phyloP scores from a whole-genome alignment of 1,140 invertebrate genomes.

The Copidosoma floridanum region DNA sequence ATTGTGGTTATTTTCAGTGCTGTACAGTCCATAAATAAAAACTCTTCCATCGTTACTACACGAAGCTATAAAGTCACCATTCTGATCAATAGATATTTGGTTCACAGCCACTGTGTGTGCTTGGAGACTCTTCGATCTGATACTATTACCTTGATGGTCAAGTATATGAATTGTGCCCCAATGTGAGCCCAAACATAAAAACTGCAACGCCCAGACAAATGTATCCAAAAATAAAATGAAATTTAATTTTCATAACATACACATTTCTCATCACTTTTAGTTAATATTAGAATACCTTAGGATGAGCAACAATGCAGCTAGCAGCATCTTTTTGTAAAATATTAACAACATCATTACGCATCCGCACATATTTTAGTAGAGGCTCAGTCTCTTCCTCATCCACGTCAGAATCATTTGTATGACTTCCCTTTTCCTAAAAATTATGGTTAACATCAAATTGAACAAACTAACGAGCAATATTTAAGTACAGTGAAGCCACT shows the following conservation, averaged over 20 bases:
- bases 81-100: conserved; percentile 89
- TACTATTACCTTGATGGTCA: conserved; percentile 87
- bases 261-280: background rate
- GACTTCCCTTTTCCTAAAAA: no score
- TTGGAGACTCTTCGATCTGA: conserved; percentile 67
- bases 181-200: conserved; percentile 88
- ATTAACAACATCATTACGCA: conserved; percentile 81
- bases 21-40: conserved; percentile 78
- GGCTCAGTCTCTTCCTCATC: conserved; percentile 80
- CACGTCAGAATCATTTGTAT: no score
- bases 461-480: no score
- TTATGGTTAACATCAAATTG: no score
- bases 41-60: conserved; percentile 95
- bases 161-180: conserved; percentile 87
- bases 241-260: background rate
- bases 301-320: conserved; percentile 87
- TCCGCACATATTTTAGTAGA: conserved; percentile 86
- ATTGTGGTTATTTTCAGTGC: conserved; percentile 76
- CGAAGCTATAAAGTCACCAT: conserved; percentile 88
- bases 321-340: conserved; percentile 88
- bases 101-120: conserved; percentile 88
- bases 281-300: conserved; percentile 66
- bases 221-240: conserved; percentile 6
- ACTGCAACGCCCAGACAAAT: conserved; percentile 59
- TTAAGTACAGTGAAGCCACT: no score